Base-by-base conservation (phyloP, 2,888 invertebrate genomes). In the Smittia sp. region DNA sequence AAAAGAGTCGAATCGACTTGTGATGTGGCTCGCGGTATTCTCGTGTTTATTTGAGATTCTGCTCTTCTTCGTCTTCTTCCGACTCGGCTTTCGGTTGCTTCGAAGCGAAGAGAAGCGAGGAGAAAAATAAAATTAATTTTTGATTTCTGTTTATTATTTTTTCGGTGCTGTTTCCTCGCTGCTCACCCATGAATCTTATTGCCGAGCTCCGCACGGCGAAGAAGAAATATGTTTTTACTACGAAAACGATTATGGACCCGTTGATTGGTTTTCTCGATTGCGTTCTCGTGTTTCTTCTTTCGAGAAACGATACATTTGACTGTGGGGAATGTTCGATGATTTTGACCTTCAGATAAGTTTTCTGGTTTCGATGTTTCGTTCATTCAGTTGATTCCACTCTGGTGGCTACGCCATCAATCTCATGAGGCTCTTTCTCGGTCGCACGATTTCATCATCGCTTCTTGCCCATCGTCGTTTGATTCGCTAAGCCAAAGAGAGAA, bases 1-100 rank as follows among this genome's bases (percentile, higher is more conserved):
- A 38, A 66, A 15, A 32, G 15, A 66, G 15, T 9, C 27, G 32
- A 66, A 39, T 38, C 22, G 38, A 25, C 25, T 52, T 46, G 68
- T 68, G 68, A 68, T 68, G 68, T 68, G 68, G 68, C 68, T 68
- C 68, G 68, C 68, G 68, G 68, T 41, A 68, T 68, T 68, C 52
- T 68, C 46, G 25, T 46, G 68, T 41, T 68, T 46, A 46, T 46
- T 13, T 46, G 52, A 46, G 18, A 46, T 18, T 46, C 18, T 46
- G 7, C 9, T 32, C 32, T 32, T 32, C 32, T 32, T 32, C 32
- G 9, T 32, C 32, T 6, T 32, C 32, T 6, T 32, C 32, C 32
- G 32, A 32, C 3, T 32, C 32, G 32, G 32, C 32, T 32, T 32
- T 32, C 32, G 9, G 32, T 32, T 32, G 32, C 32, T 9, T 32